A percentile compares a stretch with the other conserved stretches of the same genome.
phyloP scores from a whole-genome alignment of 2,888 invertebrate species.

The Ophioninae sp. region DNA sequence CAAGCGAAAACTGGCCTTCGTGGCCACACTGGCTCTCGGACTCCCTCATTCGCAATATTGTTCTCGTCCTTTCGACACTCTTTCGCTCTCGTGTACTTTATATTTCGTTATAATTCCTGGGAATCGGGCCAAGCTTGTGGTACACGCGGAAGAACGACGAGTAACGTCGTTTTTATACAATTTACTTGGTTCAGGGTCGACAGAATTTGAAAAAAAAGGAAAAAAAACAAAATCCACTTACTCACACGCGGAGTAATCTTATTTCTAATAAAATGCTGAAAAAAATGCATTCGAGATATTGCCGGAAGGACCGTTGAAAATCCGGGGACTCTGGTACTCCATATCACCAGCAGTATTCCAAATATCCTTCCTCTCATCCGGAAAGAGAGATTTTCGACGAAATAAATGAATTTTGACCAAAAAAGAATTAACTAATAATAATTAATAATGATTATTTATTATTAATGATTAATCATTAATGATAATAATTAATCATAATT shows the following conservation, averaged over 20 bases:
- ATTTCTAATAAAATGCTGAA: neutral
- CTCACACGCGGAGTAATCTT: neutral
- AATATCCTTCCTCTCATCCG: too few species aligned
- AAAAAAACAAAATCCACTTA: neutral
- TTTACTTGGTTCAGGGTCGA: conserved; percentile 17
- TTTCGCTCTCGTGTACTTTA: conserved; percentile 43
- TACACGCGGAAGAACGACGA: conserved; percentile 27
- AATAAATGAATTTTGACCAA: too few species aligned
- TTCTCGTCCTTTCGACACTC: conserved; percentile 56
- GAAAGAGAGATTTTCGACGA: too few species aligned
- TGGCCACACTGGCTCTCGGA: conserved; percentile 61
- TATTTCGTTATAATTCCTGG: conserved; percentile 54
- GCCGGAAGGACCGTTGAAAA: too few species aligned
- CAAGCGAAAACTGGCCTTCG: conserved; percentile 70
- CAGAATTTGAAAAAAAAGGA: conserved; percentile 4
- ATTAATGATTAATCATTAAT: too few species aligned
- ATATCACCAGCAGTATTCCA: too few species aligned
- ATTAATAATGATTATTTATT: too few species aligned
- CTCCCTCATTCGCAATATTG: conserved; percentile 57
- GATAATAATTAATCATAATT: too few species aligned
- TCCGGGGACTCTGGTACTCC: too few species aligned
- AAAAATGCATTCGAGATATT: too few species aligned
- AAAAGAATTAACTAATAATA: too few species aligned
- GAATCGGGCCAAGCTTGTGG: conserved; percentile 47
- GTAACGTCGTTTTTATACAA: conserved; percentile 43